These are phyloP conservation scores for Panthera tigris DNA, from an alignment of 2,113 vertebrate species.

Conservation along the genomic window DNA sequence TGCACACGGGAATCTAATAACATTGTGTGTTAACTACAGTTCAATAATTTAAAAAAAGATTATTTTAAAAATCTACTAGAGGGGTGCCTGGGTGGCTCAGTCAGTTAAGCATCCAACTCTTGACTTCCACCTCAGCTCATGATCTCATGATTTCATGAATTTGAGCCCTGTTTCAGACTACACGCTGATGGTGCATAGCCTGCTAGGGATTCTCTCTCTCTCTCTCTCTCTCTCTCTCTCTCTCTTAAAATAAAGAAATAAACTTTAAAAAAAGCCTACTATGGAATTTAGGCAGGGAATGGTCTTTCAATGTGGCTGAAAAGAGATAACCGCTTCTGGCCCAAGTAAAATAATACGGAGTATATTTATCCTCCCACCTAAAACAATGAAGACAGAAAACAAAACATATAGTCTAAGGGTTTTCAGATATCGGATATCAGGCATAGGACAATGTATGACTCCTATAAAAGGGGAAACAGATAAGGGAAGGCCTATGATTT, in stretches of 20 bases:
- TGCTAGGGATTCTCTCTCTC: too few species aligned
- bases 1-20: not conserved
- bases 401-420: not conserved
- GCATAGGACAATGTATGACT: not conserved
- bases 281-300: not conserved
- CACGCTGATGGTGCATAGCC: too few species aligned
- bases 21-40: not conserved
- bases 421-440: not conserved
- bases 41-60: not conserved
- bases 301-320: not conserved
- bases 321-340: not conserved
- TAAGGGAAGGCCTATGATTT: not conserved
- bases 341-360: not conserved
- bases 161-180: too few species aligned
- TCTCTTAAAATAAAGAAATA: too few species aligned
- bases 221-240: too few species aligned
- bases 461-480: not conserved
- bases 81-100: too few species aligned
- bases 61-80: not conserved
- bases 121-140: too few species aligned
- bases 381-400: not conserved
- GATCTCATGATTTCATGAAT: too few species aligned
- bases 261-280: not conserved
- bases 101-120: too few species aligned
- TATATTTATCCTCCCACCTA: not conserved